These are phyloP conservation scores for Alectoris magna DNA, from an alignment of 2,797 vertebrate genomes.

Conservation along the genomic window DNA sequence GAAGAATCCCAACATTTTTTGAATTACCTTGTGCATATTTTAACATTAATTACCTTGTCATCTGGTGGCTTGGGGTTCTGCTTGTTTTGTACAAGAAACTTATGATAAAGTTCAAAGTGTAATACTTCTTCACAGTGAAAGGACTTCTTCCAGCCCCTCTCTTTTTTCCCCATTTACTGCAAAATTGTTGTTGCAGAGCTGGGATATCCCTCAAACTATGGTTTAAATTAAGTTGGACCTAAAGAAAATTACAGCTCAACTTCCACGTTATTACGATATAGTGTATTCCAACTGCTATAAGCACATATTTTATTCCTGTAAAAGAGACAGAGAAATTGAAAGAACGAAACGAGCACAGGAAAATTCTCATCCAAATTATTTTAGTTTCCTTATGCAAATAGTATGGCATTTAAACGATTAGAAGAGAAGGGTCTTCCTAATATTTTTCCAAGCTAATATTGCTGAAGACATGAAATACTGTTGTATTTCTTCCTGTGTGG, in stretches of 20 bases:
- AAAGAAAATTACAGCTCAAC: not conserved
- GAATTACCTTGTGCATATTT: constrained; percentile 13
- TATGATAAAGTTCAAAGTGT: not conserved
- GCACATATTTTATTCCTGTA: not conserved
- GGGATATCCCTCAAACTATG: not conserved
- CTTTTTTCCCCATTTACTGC: not conserved
- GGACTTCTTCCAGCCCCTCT: not conserved
- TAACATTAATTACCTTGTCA: constrained; percentile 22
- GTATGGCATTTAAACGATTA: not conserved
- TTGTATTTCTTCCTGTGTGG: not conserved
- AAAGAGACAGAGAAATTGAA: not conserved
- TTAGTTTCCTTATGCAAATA: not conserved
- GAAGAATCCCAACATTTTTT: not conserved
- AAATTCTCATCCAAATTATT: not conserved
- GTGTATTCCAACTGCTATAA: not conserved
- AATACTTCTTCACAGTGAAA: not conserved
- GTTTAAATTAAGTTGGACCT: not conserved
- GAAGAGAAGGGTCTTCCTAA: not conserved
- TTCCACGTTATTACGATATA: not conserved
- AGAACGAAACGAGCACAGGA: not conserved
- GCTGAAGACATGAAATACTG: not conserved
- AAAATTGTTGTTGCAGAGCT: not conserved
- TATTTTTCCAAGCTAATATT: not conserved
- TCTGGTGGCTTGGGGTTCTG: not conserved
- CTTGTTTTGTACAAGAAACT: not conserved